phyloP scores from a whole-genome alignment of 2,888 invertebrate genomes.

The Papilio demoleus region DNA sequence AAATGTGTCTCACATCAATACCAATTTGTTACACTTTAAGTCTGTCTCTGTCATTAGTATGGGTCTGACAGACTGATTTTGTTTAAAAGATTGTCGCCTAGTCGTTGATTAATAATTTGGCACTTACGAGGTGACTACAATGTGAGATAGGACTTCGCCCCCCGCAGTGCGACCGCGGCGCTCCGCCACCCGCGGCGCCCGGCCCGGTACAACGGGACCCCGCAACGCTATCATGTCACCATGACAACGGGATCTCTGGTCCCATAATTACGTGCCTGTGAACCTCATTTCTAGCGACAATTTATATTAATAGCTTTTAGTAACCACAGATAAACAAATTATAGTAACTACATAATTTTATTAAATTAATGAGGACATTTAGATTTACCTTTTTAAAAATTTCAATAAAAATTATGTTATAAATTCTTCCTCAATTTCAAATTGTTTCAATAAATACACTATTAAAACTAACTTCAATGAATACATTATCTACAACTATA shows the following conservation, averaged over 20 bases:
- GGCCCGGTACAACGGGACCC: constrained; percentile 64
- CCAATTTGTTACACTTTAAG: constrained; percentile 40
- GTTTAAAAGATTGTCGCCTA: constrained; percentile 48
- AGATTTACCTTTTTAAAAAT: no score
- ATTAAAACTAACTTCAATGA: constrained; percentile 50
- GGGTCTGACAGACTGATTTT: constrained; percentile 63
- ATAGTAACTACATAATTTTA: background rate
- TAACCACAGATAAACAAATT: background rate
- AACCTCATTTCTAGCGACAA: constrained; percentile 11
- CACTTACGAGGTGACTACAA: constrained; percentile 46
- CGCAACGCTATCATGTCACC: constrained; percentile 61
- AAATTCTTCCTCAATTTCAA: background rate
- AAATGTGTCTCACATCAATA: constrained; percentile 35
- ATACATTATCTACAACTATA: constrained; percentile 58
- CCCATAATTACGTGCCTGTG: constrained; percentile 27
- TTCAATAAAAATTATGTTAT: no score
- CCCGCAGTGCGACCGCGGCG: constrained; percentile 47
- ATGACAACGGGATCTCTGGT: constrained; percentile 50
- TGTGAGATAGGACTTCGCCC: constrained; percentile 49
- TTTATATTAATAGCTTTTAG: constrained; percentile 14
- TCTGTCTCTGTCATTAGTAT: constrained; percentile 45
- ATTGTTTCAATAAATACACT: constrained; percentile 29
- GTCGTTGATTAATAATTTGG: constrained; percentile 48
- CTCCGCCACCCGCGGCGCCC: constrained; percentile 59
- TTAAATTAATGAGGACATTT: background rate